Evolutionary conservation across 2,113 vertebrate genomes (phyloP).

Genomic region (Tiliqua scincoides): DNA sequence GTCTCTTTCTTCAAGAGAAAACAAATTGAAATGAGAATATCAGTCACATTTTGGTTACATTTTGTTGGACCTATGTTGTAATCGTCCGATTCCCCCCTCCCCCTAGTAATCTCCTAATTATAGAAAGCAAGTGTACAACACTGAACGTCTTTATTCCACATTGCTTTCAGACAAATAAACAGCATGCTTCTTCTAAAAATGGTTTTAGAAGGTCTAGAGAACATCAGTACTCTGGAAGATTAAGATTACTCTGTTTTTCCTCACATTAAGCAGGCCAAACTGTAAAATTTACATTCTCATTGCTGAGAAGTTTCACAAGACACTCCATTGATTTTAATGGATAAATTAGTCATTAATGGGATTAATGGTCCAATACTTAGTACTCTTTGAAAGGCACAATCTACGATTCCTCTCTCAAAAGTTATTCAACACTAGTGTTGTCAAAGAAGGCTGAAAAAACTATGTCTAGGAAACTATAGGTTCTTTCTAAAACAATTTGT

Average conservation of each 20-base stretch:
- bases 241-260: background rate
- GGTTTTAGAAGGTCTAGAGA: background rate
- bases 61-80: conserved; percentile 3
- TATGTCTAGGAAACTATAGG: background rate
- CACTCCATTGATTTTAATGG: conserved; percentile 34
- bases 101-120: conserved; percentile 16
- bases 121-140: background rate
- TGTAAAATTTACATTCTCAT: conserved; percentile 22
- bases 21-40: background rate
- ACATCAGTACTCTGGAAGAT: background rate
- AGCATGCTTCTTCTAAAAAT: background rate
- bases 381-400: conserved; percentile 3
- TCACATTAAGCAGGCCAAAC: conserved; percentile 6
- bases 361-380: conserved; percentile 22
- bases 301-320: conserved; percentile 14
- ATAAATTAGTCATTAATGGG: conserved; percentile 33
- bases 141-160: background rate
- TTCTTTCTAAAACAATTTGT: background rate
- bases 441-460: background rate
- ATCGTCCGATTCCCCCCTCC: background rate
- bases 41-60: background rate
- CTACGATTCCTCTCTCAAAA: conserved; percentile 1
- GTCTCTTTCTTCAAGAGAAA: conserved; percentile 50
- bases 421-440: background rate
- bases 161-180: background rate